Evolutionary conservation across 1,140 invertebrate species (phyloP).

Genomic region (Littorina saxatilis): DNA sequence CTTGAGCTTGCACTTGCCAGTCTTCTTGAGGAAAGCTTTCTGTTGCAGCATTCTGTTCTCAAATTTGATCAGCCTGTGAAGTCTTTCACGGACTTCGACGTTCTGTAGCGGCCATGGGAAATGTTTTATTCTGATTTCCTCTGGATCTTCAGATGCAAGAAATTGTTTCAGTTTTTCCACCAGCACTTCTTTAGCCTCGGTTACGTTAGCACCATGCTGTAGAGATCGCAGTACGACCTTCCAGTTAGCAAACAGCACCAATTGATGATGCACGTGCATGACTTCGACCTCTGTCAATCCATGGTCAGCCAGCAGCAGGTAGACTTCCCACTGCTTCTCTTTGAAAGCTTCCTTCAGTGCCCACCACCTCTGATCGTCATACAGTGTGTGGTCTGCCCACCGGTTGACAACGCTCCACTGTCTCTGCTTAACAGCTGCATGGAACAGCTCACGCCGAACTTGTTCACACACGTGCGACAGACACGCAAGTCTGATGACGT

Average conservation of each 20-base stretch:
- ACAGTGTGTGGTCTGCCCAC: constrained; percentile 7
- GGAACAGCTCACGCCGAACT: background rate
- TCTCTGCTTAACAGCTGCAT: no score
- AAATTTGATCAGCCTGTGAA: background rate
- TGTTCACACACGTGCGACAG: constrained; percentile 5
- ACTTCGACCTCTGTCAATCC: background rate
- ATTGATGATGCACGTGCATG: background rate
- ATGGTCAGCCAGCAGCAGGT: no score
- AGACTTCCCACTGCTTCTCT: no score
- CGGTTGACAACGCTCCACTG: no score
- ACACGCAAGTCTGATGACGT: background rate
- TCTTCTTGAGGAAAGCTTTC: background rate
- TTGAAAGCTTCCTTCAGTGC: no score
- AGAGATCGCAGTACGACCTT: background rate
- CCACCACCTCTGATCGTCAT: background rate
- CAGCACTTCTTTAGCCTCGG: background rate
- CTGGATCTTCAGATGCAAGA: no score
- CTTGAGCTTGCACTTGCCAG: background rate
- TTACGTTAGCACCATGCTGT: background rate
- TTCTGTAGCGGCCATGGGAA: background rate
- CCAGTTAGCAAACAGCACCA: background rate
- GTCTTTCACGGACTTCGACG: background rate
- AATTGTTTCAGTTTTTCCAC: no score
- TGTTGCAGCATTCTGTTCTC: background rate
- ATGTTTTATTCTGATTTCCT: background rate